Evolutionary conservation across 2,113 vertebrate species (phyloP).

Genomic region (Cheilinus undulatus): DNA sequence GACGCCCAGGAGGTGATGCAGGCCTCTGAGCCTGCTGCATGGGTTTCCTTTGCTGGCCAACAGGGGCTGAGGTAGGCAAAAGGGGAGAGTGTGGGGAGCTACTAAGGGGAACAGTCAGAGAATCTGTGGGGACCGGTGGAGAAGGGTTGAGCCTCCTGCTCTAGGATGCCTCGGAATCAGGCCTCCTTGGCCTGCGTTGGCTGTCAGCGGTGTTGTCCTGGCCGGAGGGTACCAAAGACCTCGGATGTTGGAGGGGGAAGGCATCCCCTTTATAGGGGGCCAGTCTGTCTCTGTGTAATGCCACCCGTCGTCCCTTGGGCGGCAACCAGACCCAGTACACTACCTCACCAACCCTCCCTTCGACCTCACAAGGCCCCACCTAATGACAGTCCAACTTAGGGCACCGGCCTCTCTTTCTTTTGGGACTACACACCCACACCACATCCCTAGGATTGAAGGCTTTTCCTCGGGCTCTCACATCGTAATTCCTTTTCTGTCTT

Average conservation of each 20-base stretch:
- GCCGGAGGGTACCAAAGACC: too few relatives aligned
- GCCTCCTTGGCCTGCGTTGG: too few relatives aligned
- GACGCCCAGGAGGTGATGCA: too few relatives aligned
- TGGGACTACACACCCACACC: neutral
- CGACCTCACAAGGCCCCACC: neutral
- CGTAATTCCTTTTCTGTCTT: neutral
- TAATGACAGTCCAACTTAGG: neutral
- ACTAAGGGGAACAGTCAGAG: too few relatives aligned
- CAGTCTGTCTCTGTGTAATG: neutral
- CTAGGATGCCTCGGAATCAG: too few relatives aligned
- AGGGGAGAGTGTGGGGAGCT: too few relatives aligned
- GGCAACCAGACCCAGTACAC: neutral
- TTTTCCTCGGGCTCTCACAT: neutral
- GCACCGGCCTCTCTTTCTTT: neutral
- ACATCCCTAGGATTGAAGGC: neutral
- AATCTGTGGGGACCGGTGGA: too few relatives aligned
- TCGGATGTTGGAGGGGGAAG: neutral
- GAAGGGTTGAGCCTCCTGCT: too few relatives aligned
- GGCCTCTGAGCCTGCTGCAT: too few relatives aligned
- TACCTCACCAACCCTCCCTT: neutral
- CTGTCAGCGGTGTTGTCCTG: too few relatives aligned
- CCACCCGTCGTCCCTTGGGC: neutral
- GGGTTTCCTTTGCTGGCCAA: too few relatives aligned
- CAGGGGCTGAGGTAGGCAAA: too few relatives aligned
- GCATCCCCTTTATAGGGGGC: neutral